These are phyloP conservation scores for Campylorhamphus procurvoides DNA, from an alignment of 2,113 vertebrate species.

Conservation along the genomic window DNA sequence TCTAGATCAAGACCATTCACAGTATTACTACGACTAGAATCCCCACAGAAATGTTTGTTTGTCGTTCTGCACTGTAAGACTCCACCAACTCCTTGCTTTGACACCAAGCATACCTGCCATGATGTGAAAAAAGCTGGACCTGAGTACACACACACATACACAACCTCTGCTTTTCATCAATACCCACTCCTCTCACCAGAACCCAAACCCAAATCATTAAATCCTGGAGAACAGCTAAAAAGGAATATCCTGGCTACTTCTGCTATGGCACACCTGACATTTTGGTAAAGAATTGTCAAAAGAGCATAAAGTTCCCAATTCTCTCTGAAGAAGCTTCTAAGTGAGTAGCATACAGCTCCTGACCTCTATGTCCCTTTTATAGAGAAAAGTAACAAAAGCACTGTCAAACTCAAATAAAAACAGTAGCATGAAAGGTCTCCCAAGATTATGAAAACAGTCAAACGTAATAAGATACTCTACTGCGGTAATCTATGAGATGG, in stretches of 20 bases:
- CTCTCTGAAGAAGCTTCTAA: background rate
- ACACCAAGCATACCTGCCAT: background rate
- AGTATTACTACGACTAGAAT: background rate
- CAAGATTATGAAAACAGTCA: background rate
- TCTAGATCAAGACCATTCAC: background rate
- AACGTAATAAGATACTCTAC: background rate
- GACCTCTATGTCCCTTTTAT: background rate
- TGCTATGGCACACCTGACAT: background rate
- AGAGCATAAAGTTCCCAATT: background rate
- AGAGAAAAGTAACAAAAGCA: background rate
- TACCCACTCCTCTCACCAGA: background rate
- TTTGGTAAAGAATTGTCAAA: background rate
- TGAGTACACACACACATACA: rapidly evolving
- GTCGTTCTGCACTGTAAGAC: background rate
- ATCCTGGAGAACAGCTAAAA: background rate
- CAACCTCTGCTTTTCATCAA: background rate
- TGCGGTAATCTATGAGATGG: background rate
- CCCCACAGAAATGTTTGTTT: background rate
- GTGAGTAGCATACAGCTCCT: background rate
- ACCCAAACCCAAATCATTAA: background rate
- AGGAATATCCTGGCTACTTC: background rate
- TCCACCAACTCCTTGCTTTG: background rate
- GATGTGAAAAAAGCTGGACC: background rate
- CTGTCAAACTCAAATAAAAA: background rate
- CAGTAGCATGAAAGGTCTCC: background rate